Conservation (phyloP, 2,888 invertebrate genomes). For the Eupithecia abbreviata region DNA sequence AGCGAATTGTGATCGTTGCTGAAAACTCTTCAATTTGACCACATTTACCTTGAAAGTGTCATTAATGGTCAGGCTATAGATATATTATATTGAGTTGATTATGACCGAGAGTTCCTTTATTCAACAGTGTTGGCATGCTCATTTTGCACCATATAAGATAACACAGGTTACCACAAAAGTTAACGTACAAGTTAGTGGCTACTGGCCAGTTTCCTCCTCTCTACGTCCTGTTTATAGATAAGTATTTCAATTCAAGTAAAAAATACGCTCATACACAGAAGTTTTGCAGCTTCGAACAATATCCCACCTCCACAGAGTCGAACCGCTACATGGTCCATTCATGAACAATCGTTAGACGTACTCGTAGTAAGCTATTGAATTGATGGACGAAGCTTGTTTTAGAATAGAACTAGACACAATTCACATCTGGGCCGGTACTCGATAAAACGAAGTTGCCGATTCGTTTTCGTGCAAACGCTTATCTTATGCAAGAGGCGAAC, state of each 20-base stretch:
- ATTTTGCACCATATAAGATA: not conserved
- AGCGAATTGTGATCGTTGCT: not conserved
- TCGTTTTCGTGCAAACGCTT: too few species aligned
- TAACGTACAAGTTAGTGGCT: not conserved
- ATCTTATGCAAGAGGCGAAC: too few species aligned
- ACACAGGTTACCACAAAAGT: not conserved
- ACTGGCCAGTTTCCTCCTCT: not conserved
- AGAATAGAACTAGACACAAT: not conserved
- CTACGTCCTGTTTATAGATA: not conserved
- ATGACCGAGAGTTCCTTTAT: not conserved
- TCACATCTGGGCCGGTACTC: not conserved
- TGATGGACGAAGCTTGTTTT: not conserved
- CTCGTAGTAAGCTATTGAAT: not conserved
- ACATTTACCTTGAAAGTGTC: not conserved
- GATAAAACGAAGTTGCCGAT: too few species aligned
- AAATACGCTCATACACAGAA: not conserved
- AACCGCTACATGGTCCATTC: not conserved
- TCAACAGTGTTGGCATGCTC: not conserved
- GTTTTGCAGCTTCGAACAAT: not conserved
- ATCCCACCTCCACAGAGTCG: not conserved
- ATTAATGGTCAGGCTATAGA: not conserved
- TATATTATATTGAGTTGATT: not conserved
- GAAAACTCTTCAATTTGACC: not conserved
- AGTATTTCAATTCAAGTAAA: not conserved
- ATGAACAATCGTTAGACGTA: not conserved